Base-by-base conservation (phyloP, 2,797 vertebrate species). In the Choloepus didactylus region DNA sequence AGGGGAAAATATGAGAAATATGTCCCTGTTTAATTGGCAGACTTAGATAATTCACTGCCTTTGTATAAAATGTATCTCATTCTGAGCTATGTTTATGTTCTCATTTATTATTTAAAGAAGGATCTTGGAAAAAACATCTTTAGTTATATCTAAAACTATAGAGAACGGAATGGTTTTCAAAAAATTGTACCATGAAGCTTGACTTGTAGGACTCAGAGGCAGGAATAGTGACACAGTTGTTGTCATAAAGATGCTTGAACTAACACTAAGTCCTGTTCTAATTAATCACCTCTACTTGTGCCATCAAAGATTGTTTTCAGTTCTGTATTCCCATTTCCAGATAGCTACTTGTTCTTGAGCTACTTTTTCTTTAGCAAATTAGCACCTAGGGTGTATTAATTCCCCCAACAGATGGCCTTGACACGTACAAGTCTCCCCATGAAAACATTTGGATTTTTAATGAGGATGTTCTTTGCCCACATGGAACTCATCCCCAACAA, bases 321-420 rank as follows among this genome's bases (percentile, higher is more conserved):
- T 89, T 93, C 82, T 92, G 70, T 23, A 5, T 87, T 94, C 83
- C 87, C 6, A 2, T 72, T 85, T 75, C 67, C 46, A 82, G 41
- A 56, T 51, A 72, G 4, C 81, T 35, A 35, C 35, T 35, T 35
- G 35, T 35, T 35, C 35, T 35, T 35, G 35, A 35, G 35, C 35
- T 72, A 35, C 64, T 80, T 93, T 86, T 77, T 77, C 86, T 56
- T 87, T 72, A 62, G 75, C 89, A 94, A 66, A 91, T 95, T 83
- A 95, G 87, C 89, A 82, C 83, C 89, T 86, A 51, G 14, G 77
- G 44, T 56, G 95, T 75, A 80, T 89, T 76, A 41, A 93, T 89
- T 89, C 84, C 70, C 38, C 60, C 80, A 62, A 18, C 93, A 97
- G 94, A 89, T 91, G 97, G 95, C 81, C 82, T 75, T 89, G 87